Percentiles rank a stretch among this genome's conserved stretches.
These are phyloP conservation scores for Acromyrmex echinatior DNA, from an alignment of 1,140 invertebrate species.

Conservation along the genomic window DNA sequence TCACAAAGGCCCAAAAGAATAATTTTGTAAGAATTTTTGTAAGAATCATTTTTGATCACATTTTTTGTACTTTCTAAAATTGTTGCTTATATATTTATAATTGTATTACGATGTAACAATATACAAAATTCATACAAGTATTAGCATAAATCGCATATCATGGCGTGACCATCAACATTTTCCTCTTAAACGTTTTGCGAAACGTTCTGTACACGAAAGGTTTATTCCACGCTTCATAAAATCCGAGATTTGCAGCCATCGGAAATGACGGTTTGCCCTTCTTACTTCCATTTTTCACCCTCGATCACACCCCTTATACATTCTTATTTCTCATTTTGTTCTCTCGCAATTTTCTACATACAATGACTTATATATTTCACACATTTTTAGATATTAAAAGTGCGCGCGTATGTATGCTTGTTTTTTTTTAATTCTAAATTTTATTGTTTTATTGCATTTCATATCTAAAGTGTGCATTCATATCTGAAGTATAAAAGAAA, in stretches of 20 bases:
- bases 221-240: conserved; percentile 62
- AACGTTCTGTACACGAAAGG: conserved; percentile 5
- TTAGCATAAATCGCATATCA: conserved; percentile 25
- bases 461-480: neutral
- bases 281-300: conserved; percentile 48
- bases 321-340: conserved; percentile 25
- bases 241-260: conserved; percentile 60
- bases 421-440: neutral
- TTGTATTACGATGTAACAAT: neutral
- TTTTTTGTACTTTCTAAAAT: neutral
- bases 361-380: neutral
- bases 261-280: conserved; percentile 63
- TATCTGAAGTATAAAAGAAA: neutral
- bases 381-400: conserved; percentile 17
- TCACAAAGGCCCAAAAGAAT: neutral
- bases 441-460: neutral
- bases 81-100: neutral
- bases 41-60: neutral
- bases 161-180: conserved; percentile 39
- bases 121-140: neutral
- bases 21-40: neutral
- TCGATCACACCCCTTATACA: neutral
- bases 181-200: conserved; percentile 35
- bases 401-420: neutral
- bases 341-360: neutral